These are phyloP conservation scores for Anhinga anhinga DNA, from an alignment of 2,113 vertebrate species.

Conservation along the genomic window DNA sequence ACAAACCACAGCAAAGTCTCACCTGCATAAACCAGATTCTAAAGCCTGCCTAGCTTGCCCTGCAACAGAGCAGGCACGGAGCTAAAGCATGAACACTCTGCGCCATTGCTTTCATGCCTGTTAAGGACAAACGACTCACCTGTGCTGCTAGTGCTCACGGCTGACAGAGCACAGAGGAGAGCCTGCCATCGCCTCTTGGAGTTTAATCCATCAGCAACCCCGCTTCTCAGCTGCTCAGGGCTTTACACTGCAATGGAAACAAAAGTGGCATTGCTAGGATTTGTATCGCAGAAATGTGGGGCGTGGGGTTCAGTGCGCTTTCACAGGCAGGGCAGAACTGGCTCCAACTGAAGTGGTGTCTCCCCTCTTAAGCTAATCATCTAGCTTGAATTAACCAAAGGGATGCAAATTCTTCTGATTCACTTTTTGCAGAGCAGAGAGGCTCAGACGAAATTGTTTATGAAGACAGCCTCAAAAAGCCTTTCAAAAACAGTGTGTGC, in stretches of 20 bases:
- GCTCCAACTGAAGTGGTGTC: background rate
- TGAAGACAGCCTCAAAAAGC: background rate
- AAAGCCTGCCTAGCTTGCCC: too few relatives aligned
- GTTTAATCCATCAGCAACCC: too few relatives aligned
- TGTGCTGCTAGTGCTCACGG: too few relatives aligned
- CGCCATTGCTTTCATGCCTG: too few relatives aligned
- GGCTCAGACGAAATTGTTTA: background rate
- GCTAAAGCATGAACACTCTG: too few relatives aligned
- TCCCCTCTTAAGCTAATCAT: background rate
- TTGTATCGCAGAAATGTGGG: background rate
- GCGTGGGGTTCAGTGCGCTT: background rate
- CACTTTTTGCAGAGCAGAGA: background rate
- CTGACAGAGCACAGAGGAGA: too few relatives aligned
- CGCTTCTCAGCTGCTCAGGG: background rate
- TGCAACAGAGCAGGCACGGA: too few relatives aligned
- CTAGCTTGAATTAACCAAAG: background rate
- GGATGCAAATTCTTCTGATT: fast-evolving
- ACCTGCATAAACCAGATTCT: too few relatives aligned
- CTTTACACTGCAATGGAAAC: background rate
- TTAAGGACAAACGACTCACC: too few relatives aligned
- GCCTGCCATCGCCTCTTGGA: too few relatives aligned
- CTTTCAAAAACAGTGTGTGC: background rate
- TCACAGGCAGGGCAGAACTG: background rate
- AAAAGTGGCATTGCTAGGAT: background rate
- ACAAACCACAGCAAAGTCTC: too few relatives aligned